These are phyloP conservation scores for Campoplex capitator DNA, from an alignment of 2,888 invertebrate species.

Conservation along the genomic window DNA sequence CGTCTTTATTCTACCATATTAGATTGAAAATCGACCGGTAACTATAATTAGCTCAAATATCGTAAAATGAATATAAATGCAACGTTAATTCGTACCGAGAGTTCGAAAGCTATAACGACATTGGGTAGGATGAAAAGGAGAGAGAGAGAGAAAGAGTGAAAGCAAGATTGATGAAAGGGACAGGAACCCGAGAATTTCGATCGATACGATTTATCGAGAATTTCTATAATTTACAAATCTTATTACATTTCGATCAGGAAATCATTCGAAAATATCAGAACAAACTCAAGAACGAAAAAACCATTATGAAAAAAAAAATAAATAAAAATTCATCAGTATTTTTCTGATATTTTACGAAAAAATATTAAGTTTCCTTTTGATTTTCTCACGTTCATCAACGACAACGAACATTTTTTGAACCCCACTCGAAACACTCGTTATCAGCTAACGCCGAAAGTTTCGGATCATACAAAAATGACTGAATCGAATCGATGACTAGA, in stretches of 20 bases:
- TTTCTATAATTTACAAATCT: slow-evolving; percentile 7
- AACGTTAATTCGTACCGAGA: slow-evolving; percentile 33
- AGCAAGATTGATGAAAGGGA: background rate
- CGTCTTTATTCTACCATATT: slow-evolving; percentile 20
- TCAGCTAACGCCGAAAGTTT: background rate
- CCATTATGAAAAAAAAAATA: no score
- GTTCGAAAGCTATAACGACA: slow-evolving; percentile 21
- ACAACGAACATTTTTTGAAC: background rate
- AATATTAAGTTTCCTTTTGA: no score
- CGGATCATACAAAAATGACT: background rate
- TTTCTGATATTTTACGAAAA: no score
- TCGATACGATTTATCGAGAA: slow-evolving; percentile 35
- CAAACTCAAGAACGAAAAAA: background rate
- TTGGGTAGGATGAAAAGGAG: background rate
- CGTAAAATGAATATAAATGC: slow-evolving; percentile 52
- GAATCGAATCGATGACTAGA: background rate
- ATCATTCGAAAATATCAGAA: background rate
- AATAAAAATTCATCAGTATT: no score
- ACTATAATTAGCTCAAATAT: slow-evolving; percentile 54
- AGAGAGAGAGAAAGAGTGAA: slow-evolving; percentile 13
- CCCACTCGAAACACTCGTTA: background rate
- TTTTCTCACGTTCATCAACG: no score
- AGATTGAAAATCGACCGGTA: slow-evolving; percentile 34
- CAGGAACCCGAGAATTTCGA: slow-evolving; percentile 3
- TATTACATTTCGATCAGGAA: background rate